Percentiles rank a stretch among this genome's conserved stretches.
phyloP scores from a whole-genome alignment of 2,888 invertebrate genomes.

The Eilema caniola region DNA sequence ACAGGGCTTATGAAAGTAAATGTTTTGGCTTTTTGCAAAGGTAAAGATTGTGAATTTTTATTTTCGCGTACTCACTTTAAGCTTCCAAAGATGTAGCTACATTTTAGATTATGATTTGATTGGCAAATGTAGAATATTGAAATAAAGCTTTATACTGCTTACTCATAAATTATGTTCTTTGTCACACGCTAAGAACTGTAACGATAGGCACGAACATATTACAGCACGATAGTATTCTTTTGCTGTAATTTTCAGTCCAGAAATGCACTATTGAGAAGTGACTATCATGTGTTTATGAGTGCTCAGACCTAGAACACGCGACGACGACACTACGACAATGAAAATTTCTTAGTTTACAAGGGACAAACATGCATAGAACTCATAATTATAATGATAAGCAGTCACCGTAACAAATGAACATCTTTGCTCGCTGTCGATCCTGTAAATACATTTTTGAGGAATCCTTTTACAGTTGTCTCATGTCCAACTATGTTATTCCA shows the following conservation, averaged over 20 bases:
- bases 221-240: too few relatives aligned
- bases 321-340: not conserved
- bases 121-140: not conserved
- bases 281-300: not conserved
- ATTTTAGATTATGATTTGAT: not conserved
- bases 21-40: conserved; percentile 46
- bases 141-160: too few relatives aligned
- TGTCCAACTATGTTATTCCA: too few relatives aligned
- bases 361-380: not conserved
- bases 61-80: not conserved
- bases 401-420: not conserved
- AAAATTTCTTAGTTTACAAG: not conserved
- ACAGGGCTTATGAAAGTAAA: conserved; percentile 61
- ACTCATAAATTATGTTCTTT: not conserved
- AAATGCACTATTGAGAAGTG: not conserved
- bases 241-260: not conserved
- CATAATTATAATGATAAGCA: not conserved
- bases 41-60: conserved; percentile 21
- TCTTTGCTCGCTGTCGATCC: not conserved
- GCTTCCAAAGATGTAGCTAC: not conserved
- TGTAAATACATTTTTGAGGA: not conserved
- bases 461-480: too few relatives aligned
- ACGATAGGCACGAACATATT: too few relatives aligned
- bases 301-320: not conserved
- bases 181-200: not conserved